These are phyloP conservation scores for Aspidiotus destructor DNA, from an alignment of 2,888 invertebrate genomes.

Conservation along the genomic window DNA sequence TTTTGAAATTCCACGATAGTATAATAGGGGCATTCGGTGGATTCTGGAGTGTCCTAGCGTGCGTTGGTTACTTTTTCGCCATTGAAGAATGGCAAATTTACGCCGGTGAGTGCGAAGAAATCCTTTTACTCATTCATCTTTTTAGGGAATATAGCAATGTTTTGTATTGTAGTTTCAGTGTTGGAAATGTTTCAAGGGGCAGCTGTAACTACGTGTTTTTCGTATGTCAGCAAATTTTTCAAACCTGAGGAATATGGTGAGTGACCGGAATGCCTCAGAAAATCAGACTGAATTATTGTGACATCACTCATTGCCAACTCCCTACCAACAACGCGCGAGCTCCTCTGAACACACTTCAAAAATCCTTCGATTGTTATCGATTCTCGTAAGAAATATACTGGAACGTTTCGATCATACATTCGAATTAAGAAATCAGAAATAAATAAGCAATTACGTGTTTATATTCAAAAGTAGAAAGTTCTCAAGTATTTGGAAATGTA, in stretches of 20 bases:
- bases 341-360: too few species aligned
- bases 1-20: slow-evolving; percentile 37
- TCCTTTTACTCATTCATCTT: too few species aligned
- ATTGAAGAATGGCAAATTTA: slow-evolving; percentile 35
- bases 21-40: slow-evolving; percentile 37
- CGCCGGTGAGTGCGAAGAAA: slow-evolving; percentile 25
- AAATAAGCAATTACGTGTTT: too few species aligned
- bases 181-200: slow-evolving; percentile 11
- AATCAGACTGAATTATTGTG: not conserved
- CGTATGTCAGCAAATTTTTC: slow-evolving; percentile 3
- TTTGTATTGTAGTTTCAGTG: slow-evolving; percentile 6
- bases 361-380: too few species aligned
- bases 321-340: too few species aligned
- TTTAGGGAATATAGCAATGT: too few species aligned
- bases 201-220: not conserved
- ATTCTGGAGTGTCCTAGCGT: slow-evolving; percentile 33
- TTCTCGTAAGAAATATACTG: too few species aligned
- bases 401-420: too few species aligned
- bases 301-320: too few species aligned
- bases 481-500: too few species aligned
- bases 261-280: not conserved
- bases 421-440: too few species aligned
- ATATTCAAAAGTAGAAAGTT: too few species aligned
- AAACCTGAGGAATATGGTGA: slow-evolving; percentile 1
- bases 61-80: slow-evolving; percentile 33